Conservation (phyloP, 2,797 vertebrate species). For the Dromococcyx pavoninus region DNA sequence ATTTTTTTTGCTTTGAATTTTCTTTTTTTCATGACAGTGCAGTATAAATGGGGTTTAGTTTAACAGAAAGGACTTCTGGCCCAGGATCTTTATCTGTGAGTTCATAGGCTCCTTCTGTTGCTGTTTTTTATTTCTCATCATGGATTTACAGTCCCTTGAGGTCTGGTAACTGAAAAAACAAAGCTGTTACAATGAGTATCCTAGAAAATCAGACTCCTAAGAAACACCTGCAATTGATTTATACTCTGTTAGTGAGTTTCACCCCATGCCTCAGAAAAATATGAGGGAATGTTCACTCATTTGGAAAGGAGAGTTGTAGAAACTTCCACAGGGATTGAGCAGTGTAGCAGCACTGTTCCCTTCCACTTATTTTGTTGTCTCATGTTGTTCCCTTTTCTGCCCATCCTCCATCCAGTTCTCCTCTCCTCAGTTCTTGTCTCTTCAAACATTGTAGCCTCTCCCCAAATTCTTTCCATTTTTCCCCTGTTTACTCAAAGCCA, state of each 20-base stretch:
- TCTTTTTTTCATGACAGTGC: background rate
- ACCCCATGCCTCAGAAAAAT: background rate
- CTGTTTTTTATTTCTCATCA: background rate
- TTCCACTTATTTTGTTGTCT: background rate
- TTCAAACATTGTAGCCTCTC: background rate
- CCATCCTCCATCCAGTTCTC: background rate
- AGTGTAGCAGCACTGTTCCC: background rate
- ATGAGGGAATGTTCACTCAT: background rate
- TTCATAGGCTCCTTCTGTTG: background rate
- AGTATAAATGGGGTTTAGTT: background rate
- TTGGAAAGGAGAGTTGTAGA: background rate
- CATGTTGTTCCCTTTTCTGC: background rate
- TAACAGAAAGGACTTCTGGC: background rate
- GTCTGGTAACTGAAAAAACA: background rate
- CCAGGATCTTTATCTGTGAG: background rate
- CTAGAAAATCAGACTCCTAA: background rate
- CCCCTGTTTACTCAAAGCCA: background rate
- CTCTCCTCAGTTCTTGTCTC: background rate
- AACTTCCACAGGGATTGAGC: background rate
- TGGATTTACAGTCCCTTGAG: background rate
- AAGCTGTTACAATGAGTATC: background rate
- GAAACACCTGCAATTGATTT: constrained; percentile 4
- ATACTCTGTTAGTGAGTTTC: background rate
- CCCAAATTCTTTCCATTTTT: background rate
- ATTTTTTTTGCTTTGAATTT: background rate